Percentiles rank a stretch among this genome's conserved stretches.
Evolutionary conservation across 2,113 vertebrate genomes (phyloP).

Genomic region (Neotoma lepida): DNA sequence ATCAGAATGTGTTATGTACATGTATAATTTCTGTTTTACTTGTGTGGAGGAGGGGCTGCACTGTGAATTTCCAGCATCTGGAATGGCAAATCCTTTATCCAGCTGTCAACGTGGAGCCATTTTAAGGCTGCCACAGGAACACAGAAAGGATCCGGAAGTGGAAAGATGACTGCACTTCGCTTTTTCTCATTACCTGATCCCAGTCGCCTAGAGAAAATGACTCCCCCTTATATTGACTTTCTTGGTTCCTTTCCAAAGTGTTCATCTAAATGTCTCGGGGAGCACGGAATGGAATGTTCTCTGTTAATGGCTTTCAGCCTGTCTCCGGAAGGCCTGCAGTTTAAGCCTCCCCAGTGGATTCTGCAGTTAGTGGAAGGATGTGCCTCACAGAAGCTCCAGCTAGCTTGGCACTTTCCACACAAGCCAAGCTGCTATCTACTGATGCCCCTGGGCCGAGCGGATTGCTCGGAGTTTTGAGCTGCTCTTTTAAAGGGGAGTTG

Average conservation of each 20-base stretch:
- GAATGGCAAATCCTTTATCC: neutral
- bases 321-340: slow-evolving; percentile 34
- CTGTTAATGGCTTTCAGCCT: slow-evolving; percentile 51
- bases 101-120: neutral
- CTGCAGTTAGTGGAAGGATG: neutral
- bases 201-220: neutral
- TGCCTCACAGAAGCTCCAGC: neutral
- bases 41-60: neutral
- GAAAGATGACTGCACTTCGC: neutral
- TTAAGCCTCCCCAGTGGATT: slow-evolving; percentile 58
- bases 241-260: slow-evolving; percentile 59
- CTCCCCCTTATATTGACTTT: neutral
- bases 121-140: neutral
- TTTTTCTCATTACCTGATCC: neutral
- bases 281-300: slow-evolving; percentile 38
- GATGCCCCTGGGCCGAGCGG: neutral
- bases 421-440: neutral
- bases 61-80: neutral
- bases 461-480: neutral
- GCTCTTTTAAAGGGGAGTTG: neutral
- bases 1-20: neutral
- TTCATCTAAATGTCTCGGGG: slow-evolving; percentile 32
- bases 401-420: neutral
- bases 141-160: neutral
- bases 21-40: neutral